Evolutionary conservation across 2,113 vertebrate genomes (phyloP).

Genomic region (Menura novaehollandiae): DNA sequence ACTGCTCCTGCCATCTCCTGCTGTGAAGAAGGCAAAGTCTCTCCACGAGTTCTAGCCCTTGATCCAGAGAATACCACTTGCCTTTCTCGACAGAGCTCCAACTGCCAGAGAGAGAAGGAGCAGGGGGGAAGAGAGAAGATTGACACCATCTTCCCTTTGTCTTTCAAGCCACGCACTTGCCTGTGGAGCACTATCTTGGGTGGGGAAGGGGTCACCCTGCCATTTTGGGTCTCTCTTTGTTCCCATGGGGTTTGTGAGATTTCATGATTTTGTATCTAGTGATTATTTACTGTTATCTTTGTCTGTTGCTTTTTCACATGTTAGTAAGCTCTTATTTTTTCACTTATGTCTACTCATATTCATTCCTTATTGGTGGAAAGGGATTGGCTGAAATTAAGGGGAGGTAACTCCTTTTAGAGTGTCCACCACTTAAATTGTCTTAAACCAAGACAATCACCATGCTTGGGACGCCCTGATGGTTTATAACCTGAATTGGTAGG

Average conservation of each 20-base stretch:
- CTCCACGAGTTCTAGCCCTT: neutral
- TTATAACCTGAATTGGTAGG: neutral
- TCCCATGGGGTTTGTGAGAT: neutral
- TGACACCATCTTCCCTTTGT: neutral
- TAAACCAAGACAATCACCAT: accelerated
- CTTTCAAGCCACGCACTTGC: accelerated
- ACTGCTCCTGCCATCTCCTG: neutral
- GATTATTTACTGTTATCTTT: neutral
- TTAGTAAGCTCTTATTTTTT: neutral
- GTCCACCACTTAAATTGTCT: neutral
- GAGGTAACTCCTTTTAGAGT: neutral
- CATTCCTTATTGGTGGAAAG: neutral
- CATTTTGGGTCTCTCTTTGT: neutral
- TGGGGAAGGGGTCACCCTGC: neutral
- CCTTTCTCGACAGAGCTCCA: neutral
- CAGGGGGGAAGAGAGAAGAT: accelerated
- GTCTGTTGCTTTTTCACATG: accelerated
- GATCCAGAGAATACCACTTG: neutral
- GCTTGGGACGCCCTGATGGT: neutral
- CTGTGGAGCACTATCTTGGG: neutral
- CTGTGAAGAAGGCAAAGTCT: no score
- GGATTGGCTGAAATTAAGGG: neutral
- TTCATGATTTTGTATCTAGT: neutral
- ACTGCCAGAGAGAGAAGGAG: neutral
- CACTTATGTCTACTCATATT: neutral